Evolutionary conservation across 2,113 vertebrate species (phyloP).

Genomic region (Trogon surrucura): DNA sequence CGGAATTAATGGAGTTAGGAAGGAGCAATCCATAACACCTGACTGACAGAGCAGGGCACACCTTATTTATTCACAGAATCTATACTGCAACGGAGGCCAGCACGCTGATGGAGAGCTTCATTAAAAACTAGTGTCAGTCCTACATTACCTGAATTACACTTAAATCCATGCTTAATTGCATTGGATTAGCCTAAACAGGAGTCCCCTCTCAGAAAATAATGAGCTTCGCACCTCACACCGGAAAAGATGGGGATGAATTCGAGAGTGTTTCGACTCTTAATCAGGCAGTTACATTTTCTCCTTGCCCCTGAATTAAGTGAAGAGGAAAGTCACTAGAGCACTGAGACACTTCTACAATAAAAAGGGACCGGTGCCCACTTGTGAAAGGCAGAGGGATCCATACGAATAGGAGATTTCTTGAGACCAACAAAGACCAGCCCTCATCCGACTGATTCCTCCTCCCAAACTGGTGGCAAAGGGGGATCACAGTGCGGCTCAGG

Average conservation of each 20-base stretch:
- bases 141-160: conserved; percentile 11
- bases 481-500: background rate
- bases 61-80: conserved; percentile 2
- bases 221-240: background rate
- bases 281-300: background rate
- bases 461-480: fast-evolving
- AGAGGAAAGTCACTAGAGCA: background rate
- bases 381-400: background rate
- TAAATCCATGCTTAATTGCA: conserved; percentile 12
- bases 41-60: background rate
- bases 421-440: background rate
- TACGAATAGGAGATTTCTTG: background rate
- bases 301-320: background rate
- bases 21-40: background rate
- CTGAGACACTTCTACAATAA: background rate
- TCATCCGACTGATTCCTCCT: too few relatives aligned
- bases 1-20: background rate
- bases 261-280: background rate
- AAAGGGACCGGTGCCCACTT: background rate
- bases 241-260: background rate
- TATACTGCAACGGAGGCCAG: background rate
- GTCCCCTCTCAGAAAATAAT: conserved; percentile 19
- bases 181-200: conserved; percentile 18
- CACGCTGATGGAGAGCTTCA: conserved; percentile 7
- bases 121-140: conserved; percentile 9